phyloP scores from a whole-genome alignment of 2,888 invertebrate species.

The Xestobium rufovillosum region DNA sequence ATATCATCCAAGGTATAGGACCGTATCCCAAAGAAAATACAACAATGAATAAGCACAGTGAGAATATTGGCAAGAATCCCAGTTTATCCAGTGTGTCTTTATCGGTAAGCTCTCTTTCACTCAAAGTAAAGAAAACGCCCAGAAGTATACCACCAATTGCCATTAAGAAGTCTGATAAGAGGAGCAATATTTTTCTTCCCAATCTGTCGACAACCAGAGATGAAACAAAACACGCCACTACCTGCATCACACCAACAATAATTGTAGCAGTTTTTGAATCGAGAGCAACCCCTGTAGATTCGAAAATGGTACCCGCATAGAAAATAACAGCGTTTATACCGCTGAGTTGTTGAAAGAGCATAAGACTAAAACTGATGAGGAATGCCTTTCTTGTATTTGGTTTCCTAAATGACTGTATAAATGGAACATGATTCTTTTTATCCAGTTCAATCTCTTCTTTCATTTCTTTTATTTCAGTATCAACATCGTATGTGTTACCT shows the following conservation, averaged over 20 bases:
- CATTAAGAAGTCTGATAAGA: slow-evolving; percentile 65
- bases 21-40: slow-evolving; percentile 79
- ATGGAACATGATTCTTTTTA: slow-evolving; percentile 49
- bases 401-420: slow-evolving; percentile 51
- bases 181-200: slow-evolving; percentile 69
- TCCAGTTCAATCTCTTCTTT: slow-evolving; percentile 48
- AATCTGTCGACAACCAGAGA: slow-evolving; percentile 71
- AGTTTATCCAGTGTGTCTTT: slow-evolving; percentile 46
- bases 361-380: slow-evolving; percentile 65
- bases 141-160: slow-evolving; percentile 58
- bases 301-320: slow-evolving; percentile 67
- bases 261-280: slow-evolving; percentile 57
- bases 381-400: slow-evolving; percentile 59
- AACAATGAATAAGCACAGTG: slow-evolving; percentile 66
- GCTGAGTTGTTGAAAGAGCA: slow-evolving; percentile 83
- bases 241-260: slow-evolving; percentile 74
- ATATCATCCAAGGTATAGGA: slow-evolving; percentile 82
- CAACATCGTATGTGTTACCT: slow-evolving; percentile 62
- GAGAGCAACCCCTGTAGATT: slow-evolving; percentile 52
- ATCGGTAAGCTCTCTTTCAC: slow-evolving; percentile 34
- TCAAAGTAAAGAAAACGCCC: slow-evolving; percentile 59
- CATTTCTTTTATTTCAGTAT: slow-evolving; percentile 46
- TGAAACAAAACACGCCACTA: slow-evolving; percentile 65
- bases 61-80: slow-evolving; percentile 66
- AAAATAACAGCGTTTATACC: slow-evolving; percentile 81